Percentiles rank a stretch among this genome's conserved stretches.
Conservation (phyloP, 2,797 vertebrate genomes). For the Loriculus beryllinus region DNA sequence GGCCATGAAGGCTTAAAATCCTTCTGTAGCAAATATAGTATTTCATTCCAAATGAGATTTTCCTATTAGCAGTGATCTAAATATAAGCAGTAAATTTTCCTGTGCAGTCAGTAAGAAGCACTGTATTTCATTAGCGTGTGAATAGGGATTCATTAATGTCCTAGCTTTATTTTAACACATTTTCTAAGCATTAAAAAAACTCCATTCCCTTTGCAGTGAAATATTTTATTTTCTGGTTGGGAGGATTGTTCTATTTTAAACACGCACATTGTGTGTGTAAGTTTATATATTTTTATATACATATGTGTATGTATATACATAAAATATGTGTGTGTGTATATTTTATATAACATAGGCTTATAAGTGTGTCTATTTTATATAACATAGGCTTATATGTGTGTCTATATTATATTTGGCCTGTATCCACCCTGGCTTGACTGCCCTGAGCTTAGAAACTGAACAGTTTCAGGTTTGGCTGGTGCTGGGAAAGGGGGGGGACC, state of each 20-base stretch:
- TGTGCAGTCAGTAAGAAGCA: not conserved
- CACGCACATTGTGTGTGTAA: constrained; percentile 16
- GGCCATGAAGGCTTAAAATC: not conserved
- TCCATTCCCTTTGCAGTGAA: constrained; percentile 38
- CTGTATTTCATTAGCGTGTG: not conserved
- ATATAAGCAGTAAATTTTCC: not conserved
- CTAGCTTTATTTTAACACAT: not conserved
- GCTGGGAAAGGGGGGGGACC: not conserved
- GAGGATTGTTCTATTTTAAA: constrained; percentile 23
- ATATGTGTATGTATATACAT: not conserved
- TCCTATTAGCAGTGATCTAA: constrained; percentile 16
- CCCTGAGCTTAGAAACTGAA: constrained; percentile 38
- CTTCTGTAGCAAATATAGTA: not conserved
- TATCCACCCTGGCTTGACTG: constrained; percentile 48
- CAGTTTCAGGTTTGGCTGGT: constrained; percentile 42
- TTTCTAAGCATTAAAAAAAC: constrained; percentile 34
- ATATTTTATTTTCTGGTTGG: constrained; percentile 44
- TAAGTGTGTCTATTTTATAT: constrained; percentile 31
- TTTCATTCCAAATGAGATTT: constrained; percentile 17
- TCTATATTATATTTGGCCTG: constrained; percentile 58
- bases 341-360: constrained; percentile 33
- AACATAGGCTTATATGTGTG: constrained; percentile 15
- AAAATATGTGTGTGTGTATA: not conserved
- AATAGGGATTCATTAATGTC: not conserved
- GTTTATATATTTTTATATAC: constrained; percentile 50